These are phyloP conservation scores for Paramacrobiotus metropolitanus DNA, from an alignment of 1,140 invertebrate genomes.

Conservation along the genomic window DNA sequence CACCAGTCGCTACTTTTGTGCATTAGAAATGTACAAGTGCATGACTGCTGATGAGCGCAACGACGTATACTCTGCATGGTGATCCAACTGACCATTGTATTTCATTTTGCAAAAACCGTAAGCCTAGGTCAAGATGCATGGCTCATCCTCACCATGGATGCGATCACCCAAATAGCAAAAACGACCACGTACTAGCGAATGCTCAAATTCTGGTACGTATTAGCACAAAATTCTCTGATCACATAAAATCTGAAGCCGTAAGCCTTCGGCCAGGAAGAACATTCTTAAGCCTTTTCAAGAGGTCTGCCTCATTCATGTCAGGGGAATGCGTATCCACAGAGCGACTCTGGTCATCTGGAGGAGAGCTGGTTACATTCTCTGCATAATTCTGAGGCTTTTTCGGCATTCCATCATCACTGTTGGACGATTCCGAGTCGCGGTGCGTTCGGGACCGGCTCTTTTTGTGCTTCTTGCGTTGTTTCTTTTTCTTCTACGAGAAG, in stretches of 20 bases:
- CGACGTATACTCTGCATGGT: too few species aligned
- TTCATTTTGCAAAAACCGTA: too few species aligned
- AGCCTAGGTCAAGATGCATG: too few species aligned
- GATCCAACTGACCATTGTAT: too few species aligned
- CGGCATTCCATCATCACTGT: neutral
- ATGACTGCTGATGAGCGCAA: too few species aligned
- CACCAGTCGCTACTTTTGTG: too few species aligned
- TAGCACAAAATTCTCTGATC: too few species aligned
- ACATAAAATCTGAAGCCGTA: neutral
- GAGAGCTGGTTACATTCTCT: neutral
- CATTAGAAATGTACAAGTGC: too few species aligned
- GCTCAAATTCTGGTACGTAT: too few species aligned
- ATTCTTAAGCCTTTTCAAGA: neutral
- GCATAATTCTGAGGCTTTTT: neutral
- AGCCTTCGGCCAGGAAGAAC: neutral
- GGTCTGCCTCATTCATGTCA: neutral
- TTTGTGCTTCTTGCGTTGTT: conserved; percentile 13
- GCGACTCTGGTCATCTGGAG: neutral
- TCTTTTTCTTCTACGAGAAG: conserved; percentile 8
- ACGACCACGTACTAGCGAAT: too few species aligned
- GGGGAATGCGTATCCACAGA: neutral
- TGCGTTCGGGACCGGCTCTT: neutral
- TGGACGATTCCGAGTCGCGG: neutral
- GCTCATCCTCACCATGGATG: too few species aligned
- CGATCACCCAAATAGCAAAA: too few species aligned